Evolutionary conservation across 2,113 vertebrate species (phyloP).

Genomic region (Pao palembangensis): DNA sequence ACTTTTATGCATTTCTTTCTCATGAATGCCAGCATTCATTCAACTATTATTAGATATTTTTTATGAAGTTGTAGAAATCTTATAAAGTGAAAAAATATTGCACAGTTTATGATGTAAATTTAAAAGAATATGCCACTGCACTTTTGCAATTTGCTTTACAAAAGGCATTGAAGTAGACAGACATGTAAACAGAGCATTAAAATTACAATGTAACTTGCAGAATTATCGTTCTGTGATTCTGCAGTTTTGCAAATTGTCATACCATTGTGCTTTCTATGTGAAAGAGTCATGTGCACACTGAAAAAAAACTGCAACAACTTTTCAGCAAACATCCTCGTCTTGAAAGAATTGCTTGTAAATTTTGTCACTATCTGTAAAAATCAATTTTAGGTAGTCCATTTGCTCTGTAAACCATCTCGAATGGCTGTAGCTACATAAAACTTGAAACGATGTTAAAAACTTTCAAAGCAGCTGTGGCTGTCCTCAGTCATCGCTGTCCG

Average conservation of each 20-base stretch:
- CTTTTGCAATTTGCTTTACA: neutral
- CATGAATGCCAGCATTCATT: constrained; percentile 1
- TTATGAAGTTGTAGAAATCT: neutral
- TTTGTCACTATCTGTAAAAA: neutral
- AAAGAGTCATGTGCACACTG: neutral
- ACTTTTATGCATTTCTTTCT: neutral
- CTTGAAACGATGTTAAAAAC: neutral
- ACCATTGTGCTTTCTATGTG: no score
- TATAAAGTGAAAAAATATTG: neutral
- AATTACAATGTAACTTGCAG: neutral
- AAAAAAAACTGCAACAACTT: neutral
- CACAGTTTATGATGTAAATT: neutral
- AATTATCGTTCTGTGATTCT: neutral
- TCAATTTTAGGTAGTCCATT: neutral
- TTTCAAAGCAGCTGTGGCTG: neutral
- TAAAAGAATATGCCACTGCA: neutral
- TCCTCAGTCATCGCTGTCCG: constrained; percentile 42
- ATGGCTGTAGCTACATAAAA: neutral
- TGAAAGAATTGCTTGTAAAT: neutral
- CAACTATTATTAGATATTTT: neutral
- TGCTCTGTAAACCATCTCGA: neutral
- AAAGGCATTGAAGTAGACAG: neutral
- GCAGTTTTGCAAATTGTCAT: neutral
- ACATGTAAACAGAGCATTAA: neutral
- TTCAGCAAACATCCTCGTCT: neutral